These are phyloP conservation scores for Chrysomela aeneicollis DNA, from an alignment of 2,888 invertebrate genomes.

Conservation along the genomic window DNA sequence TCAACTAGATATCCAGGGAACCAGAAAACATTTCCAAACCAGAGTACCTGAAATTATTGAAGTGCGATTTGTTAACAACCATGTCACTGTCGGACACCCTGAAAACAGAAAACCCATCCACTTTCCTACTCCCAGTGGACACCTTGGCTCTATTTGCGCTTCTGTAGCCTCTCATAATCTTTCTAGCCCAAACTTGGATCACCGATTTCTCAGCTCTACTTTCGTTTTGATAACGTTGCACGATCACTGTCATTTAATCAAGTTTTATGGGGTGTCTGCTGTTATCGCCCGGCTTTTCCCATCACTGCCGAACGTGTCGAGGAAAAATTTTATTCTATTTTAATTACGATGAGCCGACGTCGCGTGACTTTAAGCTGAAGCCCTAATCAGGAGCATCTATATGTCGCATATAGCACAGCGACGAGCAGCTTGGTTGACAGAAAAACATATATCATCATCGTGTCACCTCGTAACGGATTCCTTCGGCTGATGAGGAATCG, in stretches of 20 bases:
- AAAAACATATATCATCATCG: no score
- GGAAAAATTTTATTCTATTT: background rate
- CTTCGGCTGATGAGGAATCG: no score
- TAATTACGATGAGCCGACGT: background rate
- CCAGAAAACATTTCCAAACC: no score
- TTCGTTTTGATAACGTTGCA: background rate
- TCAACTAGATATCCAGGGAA: no score
- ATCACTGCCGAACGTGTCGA: background rate
- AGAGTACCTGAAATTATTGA: background rate
- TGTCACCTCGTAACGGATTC: no score
- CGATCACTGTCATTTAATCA: conserved; percentile 5
- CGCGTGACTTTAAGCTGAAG: no score
- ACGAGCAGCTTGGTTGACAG: no score
- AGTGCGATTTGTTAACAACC: background rate
- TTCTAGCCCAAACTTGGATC: background rate
- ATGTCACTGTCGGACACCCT: conserved; percentile 1
- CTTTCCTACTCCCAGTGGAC: background rate
- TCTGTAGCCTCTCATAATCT: background rate
- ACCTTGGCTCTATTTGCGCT: background rate
- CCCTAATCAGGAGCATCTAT: no score
- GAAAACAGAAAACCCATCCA: background rate
- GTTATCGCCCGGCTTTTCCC: background rate
- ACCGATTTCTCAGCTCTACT: background rate
- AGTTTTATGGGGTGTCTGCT: background rate
- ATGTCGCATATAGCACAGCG: no score